A percentile compares a stretch with the other conserved stretches of the same genome.
These are phyloP conservation scores for Chondrosia reniformis DNA, from an alignment of 37 sponge, comb jelly and placozoan genomes.

Conservation along the genomic window DNA sequence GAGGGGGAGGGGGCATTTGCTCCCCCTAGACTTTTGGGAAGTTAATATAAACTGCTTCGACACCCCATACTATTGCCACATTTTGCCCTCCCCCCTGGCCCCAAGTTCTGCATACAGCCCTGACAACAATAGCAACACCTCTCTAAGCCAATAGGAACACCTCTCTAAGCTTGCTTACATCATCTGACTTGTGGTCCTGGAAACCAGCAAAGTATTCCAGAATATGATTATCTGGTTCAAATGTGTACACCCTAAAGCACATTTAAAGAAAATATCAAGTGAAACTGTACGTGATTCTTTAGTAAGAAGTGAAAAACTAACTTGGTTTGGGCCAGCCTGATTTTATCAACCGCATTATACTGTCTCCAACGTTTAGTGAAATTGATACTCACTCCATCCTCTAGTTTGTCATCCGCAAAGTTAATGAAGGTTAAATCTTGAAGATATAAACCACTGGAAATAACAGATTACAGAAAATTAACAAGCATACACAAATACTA, in stretches of 20 bases:
- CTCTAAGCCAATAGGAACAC: not conserved
- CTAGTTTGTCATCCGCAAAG: conserved; percentile 19
- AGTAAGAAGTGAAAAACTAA: not conserved
- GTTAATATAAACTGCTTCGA: too few relatives aligned
- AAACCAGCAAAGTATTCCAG: conserved; percentile 19
- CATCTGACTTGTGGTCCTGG: conserved; percentile 13
- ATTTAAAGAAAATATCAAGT: not conserved
- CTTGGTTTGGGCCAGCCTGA: conserved; percentile 16
- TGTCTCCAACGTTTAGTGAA: conserved; percentile 44
- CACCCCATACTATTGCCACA: too few relatives aligned
- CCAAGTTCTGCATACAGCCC: too few relatives aligned
- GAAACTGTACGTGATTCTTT: not conserved
- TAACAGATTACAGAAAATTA: not conserved
- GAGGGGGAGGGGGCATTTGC: too few relatives aligned
- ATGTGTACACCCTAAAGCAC: not conserved
- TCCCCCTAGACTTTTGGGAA: too few relatives aligned
- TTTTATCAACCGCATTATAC: conserved; percentile 35
- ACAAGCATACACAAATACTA: not conserved
- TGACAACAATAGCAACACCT: too few relatives aligned
- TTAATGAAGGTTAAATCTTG: conserved; percentile 47
- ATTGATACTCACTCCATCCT: conserved; percentile 27
- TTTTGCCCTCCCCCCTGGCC: too few relatives aligned
- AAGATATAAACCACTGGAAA: conserved; percentile 28
- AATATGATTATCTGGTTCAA: conserved; percentile 7
- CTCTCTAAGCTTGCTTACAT: not conserved